Conservation (phyloP, 2,113 vertebrate species). For the Myocastor coypus region DNA sequence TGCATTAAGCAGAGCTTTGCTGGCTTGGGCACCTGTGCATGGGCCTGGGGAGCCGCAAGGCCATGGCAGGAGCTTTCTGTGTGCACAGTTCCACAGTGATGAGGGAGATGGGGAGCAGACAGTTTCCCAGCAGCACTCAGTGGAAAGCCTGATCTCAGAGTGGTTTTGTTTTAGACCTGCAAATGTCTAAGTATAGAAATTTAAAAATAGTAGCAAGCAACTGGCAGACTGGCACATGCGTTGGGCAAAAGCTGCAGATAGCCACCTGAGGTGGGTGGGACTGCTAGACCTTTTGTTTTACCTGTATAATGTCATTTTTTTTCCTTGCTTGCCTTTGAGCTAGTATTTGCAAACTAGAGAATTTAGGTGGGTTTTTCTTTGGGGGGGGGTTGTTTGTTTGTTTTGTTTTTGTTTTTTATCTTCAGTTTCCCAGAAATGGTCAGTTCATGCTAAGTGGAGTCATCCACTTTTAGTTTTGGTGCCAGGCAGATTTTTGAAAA, state of each 20-base stretch:
- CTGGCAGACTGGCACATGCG: background rate
- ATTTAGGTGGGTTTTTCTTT: background rate
- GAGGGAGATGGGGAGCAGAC: background rate
- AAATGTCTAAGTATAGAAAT: slow-evolving; percentile 38
- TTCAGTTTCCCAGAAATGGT: background rate
- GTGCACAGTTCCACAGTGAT: background rate
- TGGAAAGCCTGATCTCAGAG: background rate
- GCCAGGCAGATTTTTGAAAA: slow-evolving; percentile 26
- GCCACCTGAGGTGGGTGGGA: background rate
- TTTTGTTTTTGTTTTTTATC: background rate
- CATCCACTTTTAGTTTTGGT: background rate
- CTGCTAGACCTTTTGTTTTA: background rate
- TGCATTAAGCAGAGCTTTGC: background rate
- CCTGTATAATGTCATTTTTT: background rate
- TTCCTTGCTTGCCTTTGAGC: background rate
- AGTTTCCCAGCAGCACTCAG: background rate
- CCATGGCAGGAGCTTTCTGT: background rate
- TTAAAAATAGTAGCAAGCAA: slow-evolving; percentile 54
- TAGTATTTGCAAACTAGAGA: slow-evolving; percentile 30
- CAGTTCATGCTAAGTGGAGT: background rate
- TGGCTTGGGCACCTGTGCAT: background rate
- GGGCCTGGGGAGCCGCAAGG: background rate
- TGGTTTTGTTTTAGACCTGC: background rate
- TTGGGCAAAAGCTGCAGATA: background rate
- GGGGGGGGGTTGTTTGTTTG: too few species aligned